Percentiles rank a stretch among this genome's conserved stretches.
Evolutionary conservation across 1,140 invertebrate species (phyloP).

Genomic region (Artemia franciscana): DNA sequence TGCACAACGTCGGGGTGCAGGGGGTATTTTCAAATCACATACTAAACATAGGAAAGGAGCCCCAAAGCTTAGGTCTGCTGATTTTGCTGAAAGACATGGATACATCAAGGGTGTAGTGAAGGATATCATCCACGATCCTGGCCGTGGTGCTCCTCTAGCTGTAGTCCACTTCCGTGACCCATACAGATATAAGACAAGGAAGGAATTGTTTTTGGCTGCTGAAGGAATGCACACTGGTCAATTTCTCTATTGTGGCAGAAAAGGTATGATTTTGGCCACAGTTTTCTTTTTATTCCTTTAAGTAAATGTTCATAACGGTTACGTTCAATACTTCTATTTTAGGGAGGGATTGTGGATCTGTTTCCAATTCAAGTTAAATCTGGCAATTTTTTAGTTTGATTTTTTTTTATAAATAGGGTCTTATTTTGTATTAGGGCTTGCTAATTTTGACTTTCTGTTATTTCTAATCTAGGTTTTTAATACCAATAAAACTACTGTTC

Average conservation of each 20-base stretch:
- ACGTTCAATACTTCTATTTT: too few species aligned
- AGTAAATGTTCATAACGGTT: too few species aligned
- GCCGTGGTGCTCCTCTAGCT: constrained; percentile 89
- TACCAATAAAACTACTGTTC: too few species aligned
- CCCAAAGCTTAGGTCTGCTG: constrained; percentile 79
- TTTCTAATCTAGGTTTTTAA: too few species aligned
- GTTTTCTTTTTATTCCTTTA: too few species aligned
- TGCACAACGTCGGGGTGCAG: constrained; percentile 94
- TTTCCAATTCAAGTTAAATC: too few species aligned
- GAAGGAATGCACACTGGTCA: constrained; percentile 99
- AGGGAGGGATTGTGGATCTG: too few species aligned
- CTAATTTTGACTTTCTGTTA: too few species aligned
- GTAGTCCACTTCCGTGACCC: constrained; percentile 93
- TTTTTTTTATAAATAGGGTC: too few species aligned
- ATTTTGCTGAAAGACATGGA: constrained; percentile 91
- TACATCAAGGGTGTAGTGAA: constrained; percentile 96
- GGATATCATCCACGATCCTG: constrained; percentile 98
- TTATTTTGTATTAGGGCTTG: too few species aligned
- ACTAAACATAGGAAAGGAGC: constrained; percentile 95
- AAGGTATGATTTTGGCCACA: too few species aligned
- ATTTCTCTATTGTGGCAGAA: constrained; percentile 97
- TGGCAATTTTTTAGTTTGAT: too few species aligned
- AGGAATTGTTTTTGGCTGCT: constrained; percentile 90
- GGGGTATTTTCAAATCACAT: constrained; percentile 90
- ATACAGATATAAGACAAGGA: constrained; percentile 85